Evolutionary conservation across 30 jellyfish, hydroid and myxozoan species (phyloP).

Genomic region (Phacellophora camtschatica): DNA sequence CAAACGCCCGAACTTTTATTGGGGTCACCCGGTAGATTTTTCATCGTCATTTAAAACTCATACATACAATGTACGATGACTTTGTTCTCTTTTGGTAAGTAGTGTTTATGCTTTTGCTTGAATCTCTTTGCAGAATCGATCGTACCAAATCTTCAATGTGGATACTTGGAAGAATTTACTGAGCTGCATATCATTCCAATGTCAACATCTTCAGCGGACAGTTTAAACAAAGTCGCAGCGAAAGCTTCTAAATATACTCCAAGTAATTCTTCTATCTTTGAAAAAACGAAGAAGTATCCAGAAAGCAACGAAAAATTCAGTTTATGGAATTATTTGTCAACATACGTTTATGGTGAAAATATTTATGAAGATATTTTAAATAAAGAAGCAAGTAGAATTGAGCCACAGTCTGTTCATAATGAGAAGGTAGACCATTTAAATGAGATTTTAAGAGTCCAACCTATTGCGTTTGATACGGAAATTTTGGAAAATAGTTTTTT

Average conservation of each 20-base stretch:
- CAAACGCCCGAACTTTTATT: too few relatives aligned
- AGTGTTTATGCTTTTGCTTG: not conserved
- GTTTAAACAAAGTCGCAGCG: not conserved
- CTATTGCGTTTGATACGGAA: not conserved
- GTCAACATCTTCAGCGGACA: not conserved
- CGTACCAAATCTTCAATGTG: constrained; percentile 13
- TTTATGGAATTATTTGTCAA: not conserved
- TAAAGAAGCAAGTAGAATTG: not conserved
- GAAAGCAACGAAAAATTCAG: not conserved
- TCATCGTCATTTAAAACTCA: too few relatives aligned
- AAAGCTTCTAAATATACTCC: not conserved
- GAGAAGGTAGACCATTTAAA: not conserved
- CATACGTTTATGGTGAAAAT: not conserved
- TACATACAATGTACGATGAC: too few relatives aligned
- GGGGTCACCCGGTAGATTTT: too few relatives aligned
- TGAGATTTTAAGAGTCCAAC: constrained; percentile 27
- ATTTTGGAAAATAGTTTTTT: not conserved
- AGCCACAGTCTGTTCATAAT: not conserved
- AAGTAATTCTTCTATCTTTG: not conserved
- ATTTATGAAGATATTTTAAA: not conserved
- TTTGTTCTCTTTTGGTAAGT: not conserved
- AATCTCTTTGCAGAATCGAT: constrained; percentile 16
- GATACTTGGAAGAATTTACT: constrained; percentile 56
- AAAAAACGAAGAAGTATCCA: not conserved
- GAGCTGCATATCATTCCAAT: constrained; percentile 63